phyloP scores from a whole-genome alignment of 2,113 vertebrate genomes.

The Gulo gulo region DNA sequence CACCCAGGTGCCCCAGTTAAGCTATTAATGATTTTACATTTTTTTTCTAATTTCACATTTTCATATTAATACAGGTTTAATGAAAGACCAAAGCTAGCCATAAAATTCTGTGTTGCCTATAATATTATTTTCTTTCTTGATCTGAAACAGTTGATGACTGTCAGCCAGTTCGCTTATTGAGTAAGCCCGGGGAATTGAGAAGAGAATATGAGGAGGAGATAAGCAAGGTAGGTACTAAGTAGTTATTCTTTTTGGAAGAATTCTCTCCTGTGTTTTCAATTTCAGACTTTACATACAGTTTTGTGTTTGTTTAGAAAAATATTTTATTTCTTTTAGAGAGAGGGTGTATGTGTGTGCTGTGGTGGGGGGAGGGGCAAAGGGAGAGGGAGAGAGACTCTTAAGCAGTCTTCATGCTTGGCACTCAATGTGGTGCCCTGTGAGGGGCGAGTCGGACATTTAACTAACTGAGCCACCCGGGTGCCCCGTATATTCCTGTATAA shows the following conservation, averaged over 20 bases:
- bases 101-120: neutral
- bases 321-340: neutral
- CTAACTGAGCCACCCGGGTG: neutral
- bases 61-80: conserved; percentile 34
- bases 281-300: conserved; percentile 25
- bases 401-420: neutral
- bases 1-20: no score
- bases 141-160: conserved; percentile 72
- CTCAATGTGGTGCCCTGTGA: neutral
- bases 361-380: neutral
- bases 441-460: neutral
- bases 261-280: neutral
- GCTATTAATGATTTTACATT: neutral
- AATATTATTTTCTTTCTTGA: conserved; percentile 15
- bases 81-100: conserved; percentile 12
- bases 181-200: conserved; percentile 86
- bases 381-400: neutral
- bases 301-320: neutral
- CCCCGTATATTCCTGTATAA: neutral
- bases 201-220: conserved; percentile 88
- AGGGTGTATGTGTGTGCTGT: neutral
- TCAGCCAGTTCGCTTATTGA: conserved; percentile 79
- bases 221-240: conserved; percentile 81
- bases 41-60: conserved; percentile 5
- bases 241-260: neutral